A percentile compares a stretch with the other conserved stretches of the same genome.
Conservation (phyloP, 2,888 invertebrate species). For the Xylophagus ater region DNA sequence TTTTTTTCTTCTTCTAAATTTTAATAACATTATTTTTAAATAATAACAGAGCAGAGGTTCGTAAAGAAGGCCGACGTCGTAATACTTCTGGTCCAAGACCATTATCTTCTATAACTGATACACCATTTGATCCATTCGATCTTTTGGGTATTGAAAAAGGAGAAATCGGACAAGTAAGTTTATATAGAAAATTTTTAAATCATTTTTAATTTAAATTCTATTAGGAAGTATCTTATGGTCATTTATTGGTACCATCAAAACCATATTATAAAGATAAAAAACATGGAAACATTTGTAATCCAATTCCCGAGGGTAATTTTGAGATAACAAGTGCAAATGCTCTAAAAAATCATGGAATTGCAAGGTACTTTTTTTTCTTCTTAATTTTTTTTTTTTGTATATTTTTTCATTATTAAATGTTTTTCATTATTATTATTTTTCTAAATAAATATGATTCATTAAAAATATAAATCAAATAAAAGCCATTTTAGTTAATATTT, state of each 20-base stretch:
- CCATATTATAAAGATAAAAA: slow-evolving; percentile 39
- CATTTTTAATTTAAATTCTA: slow-evolving; percentile 12
- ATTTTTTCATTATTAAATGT: neutral
- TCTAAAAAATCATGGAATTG: slow-evolving; percentile 45
- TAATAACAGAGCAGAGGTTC: slow-evolving; percentile 47
- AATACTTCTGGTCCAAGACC: slow-evolving; percentile 75
- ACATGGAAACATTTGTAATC: slow-evolving; percentile 28
- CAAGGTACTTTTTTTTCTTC: slow-evolving; percentile 38
- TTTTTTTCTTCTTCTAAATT: slow-evolving; percentile 9
- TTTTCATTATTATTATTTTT: neutral
- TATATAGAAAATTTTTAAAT: neutral
- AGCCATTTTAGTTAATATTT: too few relatives aligned
- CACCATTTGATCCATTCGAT: slow-evolving; percentile 71
- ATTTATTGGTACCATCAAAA: slow-evolving; percentile 66
- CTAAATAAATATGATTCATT: too few relatives aligned
- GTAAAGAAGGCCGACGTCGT: slow-evolving; percentile 65
- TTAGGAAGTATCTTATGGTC: slow-evolving; percentile 80
- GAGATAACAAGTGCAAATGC: slow-evolving; percentile 39
- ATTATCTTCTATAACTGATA: slow-evolving; percentile 71
- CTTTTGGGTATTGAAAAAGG: slow-evolving; percentile 69
- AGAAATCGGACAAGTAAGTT: slow-evolving; percentile 69
- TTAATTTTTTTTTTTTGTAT: too few relatives aligned
- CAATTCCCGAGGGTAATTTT: slow-evolving; percentile 32
- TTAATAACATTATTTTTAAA: neutral
- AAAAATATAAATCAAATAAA: too few relatives aligned